Conservation (phyloP, 2,888 invertebrate species). For the Lottia scabra region DNA sequence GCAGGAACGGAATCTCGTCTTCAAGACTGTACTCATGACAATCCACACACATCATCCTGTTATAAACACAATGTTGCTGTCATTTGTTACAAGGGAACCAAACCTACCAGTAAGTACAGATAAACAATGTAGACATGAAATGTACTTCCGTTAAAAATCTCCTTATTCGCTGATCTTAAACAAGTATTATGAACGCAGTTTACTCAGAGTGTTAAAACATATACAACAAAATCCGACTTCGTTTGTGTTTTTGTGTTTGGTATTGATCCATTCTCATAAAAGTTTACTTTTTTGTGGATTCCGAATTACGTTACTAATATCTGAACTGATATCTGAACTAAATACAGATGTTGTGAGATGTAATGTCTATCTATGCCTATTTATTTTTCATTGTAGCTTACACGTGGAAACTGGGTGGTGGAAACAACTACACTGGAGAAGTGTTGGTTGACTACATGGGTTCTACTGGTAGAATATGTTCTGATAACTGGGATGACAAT, state of each 20-base stretch:
- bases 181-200: no score
- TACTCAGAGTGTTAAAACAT: no score
- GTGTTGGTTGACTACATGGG: constrained; percentile 46
- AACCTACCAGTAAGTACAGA: constrained; percentile 34
- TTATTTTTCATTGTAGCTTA: constrained; percentile 29
- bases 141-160: no score
- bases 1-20: constrained; percentile 45
- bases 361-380: neutral
- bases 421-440: constrained; percentile 49
- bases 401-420: constrained; percentile 38
- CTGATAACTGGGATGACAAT: constrained; percentile 49
- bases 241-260: no score
- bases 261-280: no score
- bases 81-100: constrained; percentile 32
- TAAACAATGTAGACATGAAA: no score
- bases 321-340: no score
- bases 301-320: no score
- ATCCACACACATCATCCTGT: constrained; percentile 36
- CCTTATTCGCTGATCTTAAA: neutral
- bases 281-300: no score
- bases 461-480: constrained; percentile 54
- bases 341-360: neutral
- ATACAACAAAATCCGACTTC: no score
- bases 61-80: constrained; percentile 38
- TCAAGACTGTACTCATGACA: constrained; percentile 34